phyloP scores from a whole-genome alignment of 2,797 vertebrate species.

The Tragelaphus eurycerus region DNA sequence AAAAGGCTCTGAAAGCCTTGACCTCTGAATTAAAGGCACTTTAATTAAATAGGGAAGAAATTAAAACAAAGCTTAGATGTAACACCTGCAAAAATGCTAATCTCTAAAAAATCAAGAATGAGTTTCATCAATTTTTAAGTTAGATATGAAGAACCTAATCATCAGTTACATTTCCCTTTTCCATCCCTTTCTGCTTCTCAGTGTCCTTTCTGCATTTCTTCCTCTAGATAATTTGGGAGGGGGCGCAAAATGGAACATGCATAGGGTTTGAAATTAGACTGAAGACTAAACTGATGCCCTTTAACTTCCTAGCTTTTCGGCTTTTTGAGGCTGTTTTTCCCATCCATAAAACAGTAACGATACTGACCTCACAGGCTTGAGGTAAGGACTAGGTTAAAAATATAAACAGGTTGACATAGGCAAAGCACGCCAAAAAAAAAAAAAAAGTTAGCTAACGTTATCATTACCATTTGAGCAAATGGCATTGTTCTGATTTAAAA shows the following conservation, averaged over 20 bases:
- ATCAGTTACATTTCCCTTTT: neutral
- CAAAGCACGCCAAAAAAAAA: neutral
- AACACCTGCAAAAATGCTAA: constrained; percentile 3
- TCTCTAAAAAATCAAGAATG: constrained; percentile 40
- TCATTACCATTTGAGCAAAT: neutral
- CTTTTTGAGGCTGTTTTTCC: neutral
- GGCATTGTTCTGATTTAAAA: constrained; percentile 5
- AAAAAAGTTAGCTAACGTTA: neutral
- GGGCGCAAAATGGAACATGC: neutral
- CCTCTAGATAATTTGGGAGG: neutral
- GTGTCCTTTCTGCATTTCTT: neutral
- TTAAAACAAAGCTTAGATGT: neutral
- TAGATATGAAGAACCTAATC: neutral
- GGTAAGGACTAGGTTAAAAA: neutral
- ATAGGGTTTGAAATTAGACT: neutral
- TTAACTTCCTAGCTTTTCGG: neutral
- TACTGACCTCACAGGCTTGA: neutral
- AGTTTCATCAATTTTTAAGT: neutral
- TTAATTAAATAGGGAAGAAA: neutral
- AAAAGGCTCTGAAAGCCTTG: neutral
- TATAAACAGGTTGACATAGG: neutral
- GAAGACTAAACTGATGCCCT: neutral
- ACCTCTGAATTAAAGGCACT: neutral
- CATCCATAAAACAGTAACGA: neutral
- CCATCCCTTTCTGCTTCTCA: neutral